Evolutionary conservation across 2,888 invertebrate species (phyloP).

Genomic region (Cheilosia pagana): DNA sequence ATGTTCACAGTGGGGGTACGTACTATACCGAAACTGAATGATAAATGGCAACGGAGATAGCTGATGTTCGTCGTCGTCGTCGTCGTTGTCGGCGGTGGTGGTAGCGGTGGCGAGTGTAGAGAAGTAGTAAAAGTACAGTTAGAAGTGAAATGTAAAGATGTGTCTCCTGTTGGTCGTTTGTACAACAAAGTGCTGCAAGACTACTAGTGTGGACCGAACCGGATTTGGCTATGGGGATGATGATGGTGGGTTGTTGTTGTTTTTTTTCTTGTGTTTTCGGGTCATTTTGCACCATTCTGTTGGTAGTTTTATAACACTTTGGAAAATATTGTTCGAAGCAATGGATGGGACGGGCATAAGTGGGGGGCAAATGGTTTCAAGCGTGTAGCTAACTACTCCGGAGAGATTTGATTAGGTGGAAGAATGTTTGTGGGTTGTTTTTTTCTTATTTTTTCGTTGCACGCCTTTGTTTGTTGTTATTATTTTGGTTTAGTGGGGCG

Average conservation of each 20-base stretch:
- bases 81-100: not conserved
- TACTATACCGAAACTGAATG: constrained; percentile 62
- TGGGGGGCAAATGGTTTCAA: constrained; percentile 45
- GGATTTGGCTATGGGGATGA: constrained; percentile 14
- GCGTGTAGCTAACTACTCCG: constrained; percentile 71
- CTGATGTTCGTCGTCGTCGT: constrained; percentile 48
- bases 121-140: constrained; percentile 71
- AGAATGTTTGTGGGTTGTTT: constrained; percentile 37
- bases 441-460: constrained; percentile 15
- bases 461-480: constrained; percentile 46
- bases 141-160: constrained; percentile 75
- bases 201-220: constrained; percentile 29
- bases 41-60: constrained; percentile 70
- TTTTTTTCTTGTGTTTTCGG: constrained; percentile 60
- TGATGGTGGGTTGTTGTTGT: constrained; percentile 16
- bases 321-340: constrained; percentile 54
- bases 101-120: not conserved
- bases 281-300: constrained; percentile 70
- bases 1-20: constrained; percentile 30
- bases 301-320: constrained; percentile 74
- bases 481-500: constrained; percentile 59
- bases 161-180: constrained; percentile 75
- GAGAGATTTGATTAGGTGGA: constrained; percentile 74
- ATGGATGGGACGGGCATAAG: not conserved
- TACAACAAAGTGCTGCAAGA: constrained; percentile 67